Base-by-base conservation (phyloP, 1,140 invertebrate genomes). In the Drosophila triauraria region DNA sequence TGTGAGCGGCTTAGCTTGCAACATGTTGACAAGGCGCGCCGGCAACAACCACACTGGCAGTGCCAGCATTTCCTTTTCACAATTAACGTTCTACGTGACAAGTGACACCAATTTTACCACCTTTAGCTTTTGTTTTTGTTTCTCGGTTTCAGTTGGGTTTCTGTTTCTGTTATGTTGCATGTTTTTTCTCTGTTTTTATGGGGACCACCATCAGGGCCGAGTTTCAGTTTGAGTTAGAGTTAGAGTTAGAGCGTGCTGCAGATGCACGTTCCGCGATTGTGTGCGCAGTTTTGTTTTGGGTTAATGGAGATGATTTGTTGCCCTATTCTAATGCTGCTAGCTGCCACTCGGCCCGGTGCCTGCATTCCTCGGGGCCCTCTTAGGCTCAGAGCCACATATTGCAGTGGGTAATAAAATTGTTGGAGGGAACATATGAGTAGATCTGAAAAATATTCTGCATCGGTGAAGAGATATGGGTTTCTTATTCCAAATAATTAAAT, bases 281-380 rank as follows among this genome's bases (percentile, higher is more conserved):
- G 59, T 88, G 88, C 75, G 90, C 87, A 88, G 90, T 91, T 91
- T 91, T 91, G 88, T 91, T 88, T 78, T 90, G 83, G 90, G 88
- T 91, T 91, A 91, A 90, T 91, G 88, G 90, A 91, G 88, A 91
- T 91, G 88, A 91, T 91, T 91, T 91, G 88, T 91, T 91, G 81
- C 78, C 85, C 81, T 90, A 90, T 90, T 90, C 86, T 91, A 90
- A 86, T 82, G 78, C 57, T 67, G 76, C 68, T 13, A 8, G 35
- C 38, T 27, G 40, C 62, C 62, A 23, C 35, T 13, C 42, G 12
- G 30, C 25, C 62, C 20, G 38, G 25, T n/a, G 10, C 8, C 23
- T 42, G 15, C 50, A 42, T 57, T 20, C 51, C 38, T 64, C 40
- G 6, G 12, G 57, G 42, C 56, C 50, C 12, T 38, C n/a, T n/a